phyloP scores from a whole-genome alignment of 2,888 invertebrate species.

The Tenthredo distinguenda region DNA sequence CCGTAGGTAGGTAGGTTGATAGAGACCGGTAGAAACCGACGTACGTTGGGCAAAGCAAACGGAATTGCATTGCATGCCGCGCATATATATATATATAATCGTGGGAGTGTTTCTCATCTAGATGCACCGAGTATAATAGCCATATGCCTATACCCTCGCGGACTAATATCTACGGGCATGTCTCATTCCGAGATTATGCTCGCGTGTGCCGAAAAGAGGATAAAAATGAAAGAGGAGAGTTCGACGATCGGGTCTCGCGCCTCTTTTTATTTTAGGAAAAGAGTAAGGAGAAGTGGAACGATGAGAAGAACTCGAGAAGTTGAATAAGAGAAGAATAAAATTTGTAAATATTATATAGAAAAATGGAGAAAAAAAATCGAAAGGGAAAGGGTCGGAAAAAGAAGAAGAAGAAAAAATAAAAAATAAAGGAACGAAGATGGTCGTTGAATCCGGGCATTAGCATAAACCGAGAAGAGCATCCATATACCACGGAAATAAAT shows the following conservation, averaged over 20 bases:
- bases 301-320: slow-evolving; percentile 18
- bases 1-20: slow-evolving; percentile 62
- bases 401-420: not conserved
- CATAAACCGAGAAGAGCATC: slow-evolving; percentile 27
- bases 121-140: slow-evolving; percentile 65
- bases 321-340: too few species aligned
- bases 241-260: too few species aligned
- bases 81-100: slow-evolving; percentile 71
- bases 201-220: not conserved
- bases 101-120: slow-evolving; percentile 76
- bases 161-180: slow-evolving; percentile 70
- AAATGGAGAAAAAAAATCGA: slow-evolving; percentile 50
- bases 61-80: slow-evolving; percentile 75
- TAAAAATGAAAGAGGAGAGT: not conserved
- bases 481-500: slow-evolving; percentile 50
- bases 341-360: slow-evolving; percentile 33
- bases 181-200: not conserved
- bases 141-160: slow-evolving; percentile 69
- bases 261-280: too few species aligned
- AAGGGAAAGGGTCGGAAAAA: not conserved
- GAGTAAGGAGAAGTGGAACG: not conserved
- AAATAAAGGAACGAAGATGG: not conserved
- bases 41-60: slow-evolving; percentile 68
- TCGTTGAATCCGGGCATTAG: slow-evolving; percentile 43
- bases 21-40: slow-evolving; percentile 61